Evolutionary conservation across 1,140 invertebrate genomes (phyloP), one percentile per base, ranked within the genome.

Genomic region (Papilio dardanus): DNA sequence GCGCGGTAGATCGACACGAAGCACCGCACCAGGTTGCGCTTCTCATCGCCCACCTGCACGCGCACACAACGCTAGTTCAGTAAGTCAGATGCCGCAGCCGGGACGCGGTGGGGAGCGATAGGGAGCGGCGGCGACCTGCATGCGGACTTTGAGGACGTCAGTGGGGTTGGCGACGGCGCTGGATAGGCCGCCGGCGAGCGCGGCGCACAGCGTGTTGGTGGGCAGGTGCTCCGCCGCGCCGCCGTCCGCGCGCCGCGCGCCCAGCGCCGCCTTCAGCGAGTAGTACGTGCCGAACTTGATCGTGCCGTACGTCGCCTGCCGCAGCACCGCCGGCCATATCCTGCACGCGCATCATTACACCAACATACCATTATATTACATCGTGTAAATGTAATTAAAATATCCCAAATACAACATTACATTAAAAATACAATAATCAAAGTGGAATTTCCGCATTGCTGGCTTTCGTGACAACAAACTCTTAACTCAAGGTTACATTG

Each of bases 151-250:
- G n/a, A 99, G 95, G 8, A 99, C 97, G 95, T 99, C 99, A 3
- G 98, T 98, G n/a, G 98, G 98, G 94, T 98, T 99, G 14, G 98
- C 98, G 82, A 99, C 97, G n/a, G 98, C 97, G 87, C 98, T 98
- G 21, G 98, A 98, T 62, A 99, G 94, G 7, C 97, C 97, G 28
- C 97, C 97, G 14, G 97, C 97, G 80, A 96, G 93, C 16, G 97
- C 96, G 30, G 97, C 98, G 94, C 98, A 99, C 73, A 96, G 93
- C 50, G 98, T 95, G 94, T 99, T 99, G 50, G 96, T 95, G 78
- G 95, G 92, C 31, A 99, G 94, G 81, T 96, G 95, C 86, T 98
- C 97, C 78, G 94, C 94, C 79, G 94, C 93, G 76, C 96, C 94
- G 87, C 96, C 94, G 81, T 94, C 85, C 85, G 93, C 88, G 0